Percentiles rank a stretch among this genome's conserved stretches.
phyloP scores from a whole-genome alignment of 2,888 invertebrate genomes.

The Leucozona laternaria region DNA sequence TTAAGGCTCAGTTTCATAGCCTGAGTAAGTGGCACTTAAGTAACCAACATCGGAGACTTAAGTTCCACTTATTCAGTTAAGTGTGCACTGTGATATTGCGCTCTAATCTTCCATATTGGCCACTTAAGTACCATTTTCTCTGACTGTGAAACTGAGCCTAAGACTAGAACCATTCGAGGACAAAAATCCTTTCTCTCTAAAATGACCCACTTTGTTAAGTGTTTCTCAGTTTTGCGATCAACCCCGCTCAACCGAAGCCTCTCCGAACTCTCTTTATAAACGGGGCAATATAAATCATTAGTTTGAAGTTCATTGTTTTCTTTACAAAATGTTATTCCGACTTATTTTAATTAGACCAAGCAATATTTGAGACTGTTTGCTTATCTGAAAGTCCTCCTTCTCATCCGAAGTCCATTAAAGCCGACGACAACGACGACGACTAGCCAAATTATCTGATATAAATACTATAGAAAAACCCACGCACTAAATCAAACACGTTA shows the following conservation, averaged over 20 bases:
- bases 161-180: too few species aligned
- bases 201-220: too few species aligned
- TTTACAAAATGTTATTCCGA: neutral
- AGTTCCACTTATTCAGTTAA: too few species aligned
- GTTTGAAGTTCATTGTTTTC: neutral
- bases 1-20: too few species aligned
- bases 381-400: slow-evolving; percentile 17
- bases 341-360: slow-evolving; percentile 64
- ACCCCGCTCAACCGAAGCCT: neutral
- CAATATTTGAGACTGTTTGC: slow-evolving; percentile 32
- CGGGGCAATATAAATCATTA: neutral
- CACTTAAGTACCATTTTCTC: too few species aligned
- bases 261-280: neutral
- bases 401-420: slow-evolving; percentile 7
- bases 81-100: too few species aligned
- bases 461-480: slow-evolving; percentile 9
- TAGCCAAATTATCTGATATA: slow-evolving; percentile 1
- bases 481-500: slow-evolving; percentile 64
- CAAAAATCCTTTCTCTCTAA: neutral
- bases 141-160: too few species aligned
- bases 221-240: neutral
- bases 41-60: too few species aligned
- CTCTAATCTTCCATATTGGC: too few species aligned
- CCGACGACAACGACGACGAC: neutral
- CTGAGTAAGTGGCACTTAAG: too few species aligned